Evolutionary conservation across 2,113 vertebrate species (phyloP).

Genomic region (Saccopteryx bilineata): DNA sequence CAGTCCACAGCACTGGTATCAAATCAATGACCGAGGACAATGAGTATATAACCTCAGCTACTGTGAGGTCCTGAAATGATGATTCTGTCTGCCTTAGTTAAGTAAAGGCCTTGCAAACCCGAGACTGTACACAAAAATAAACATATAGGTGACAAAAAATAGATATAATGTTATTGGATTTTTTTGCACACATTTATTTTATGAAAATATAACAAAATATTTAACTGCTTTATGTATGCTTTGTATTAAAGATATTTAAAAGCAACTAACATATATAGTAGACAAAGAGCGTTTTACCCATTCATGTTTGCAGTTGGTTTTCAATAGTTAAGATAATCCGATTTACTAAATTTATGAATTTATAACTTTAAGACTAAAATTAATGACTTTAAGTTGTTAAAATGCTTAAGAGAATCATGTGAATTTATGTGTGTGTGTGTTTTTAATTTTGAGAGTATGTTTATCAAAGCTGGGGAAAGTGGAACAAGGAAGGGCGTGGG

Average conservation of each 20-base stretch:
- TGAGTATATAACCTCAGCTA: neutral
- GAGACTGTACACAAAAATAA: neutral
- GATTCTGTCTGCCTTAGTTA: neutral
- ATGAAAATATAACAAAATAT: slow-evolving; percentile 32
- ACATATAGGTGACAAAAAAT: neutral
- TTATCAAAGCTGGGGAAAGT: too few relatives aligned
- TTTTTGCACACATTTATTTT: neutral
- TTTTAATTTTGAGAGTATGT: too few relatives aligned
- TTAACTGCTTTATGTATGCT: neutral
- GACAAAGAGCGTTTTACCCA: neutral
- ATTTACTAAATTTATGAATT: slow-evolving; percentile 31
- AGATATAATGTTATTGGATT: neutral
- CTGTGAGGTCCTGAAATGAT: neutral
- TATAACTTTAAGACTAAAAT: too few relatives aligned
- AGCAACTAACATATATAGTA: neutral
- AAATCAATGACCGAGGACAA: neutral
- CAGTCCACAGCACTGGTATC: neutral
- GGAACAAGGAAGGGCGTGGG: too few relatives aligned
- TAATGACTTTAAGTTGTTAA: neutral
- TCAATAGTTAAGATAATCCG: slow-evolving; percentile 24
- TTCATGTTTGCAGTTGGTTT: neutral
- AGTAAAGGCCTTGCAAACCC: neutral
- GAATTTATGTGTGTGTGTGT: neutral
- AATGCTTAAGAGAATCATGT: neutral
- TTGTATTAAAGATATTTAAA: slow-evolving; percentile 3